These are phyloP conservation scores for Novumbra hubbsi DNA, from an alignment of 2,797 vertebrate species.

Conservation along the genomic window DNA sequence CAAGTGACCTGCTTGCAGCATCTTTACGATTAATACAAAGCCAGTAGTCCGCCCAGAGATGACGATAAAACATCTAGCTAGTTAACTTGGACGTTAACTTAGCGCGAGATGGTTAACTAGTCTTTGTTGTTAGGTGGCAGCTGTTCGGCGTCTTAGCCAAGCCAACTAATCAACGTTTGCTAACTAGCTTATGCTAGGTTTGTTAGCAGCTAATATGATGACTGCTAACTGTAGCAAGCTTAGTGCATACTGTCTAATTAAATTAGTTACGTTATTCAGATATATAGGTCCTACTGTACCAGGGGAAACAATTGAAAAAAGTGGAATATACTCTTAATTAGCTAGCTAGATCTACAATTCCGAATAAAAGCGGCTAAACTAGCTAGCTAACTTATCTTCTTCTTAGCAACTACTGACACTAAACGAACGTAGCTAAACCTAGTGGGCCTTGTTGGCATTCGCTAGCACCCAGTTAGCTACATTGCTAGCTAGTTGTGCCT, in stretches of 20 bases:
- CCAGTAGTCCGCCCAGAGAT: background rate
- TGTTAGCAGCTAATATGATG: no score
- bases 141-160: background rate
- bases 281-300: background rate
- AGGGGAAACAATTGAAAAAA: background rate
- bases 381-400: constrained; percentile 8
- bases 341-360: background rate
- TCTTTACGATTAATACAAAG: background rate
- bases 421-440: no score
- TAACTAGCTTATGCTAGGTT: background rate
- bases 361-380: background rate
- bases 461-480: background rate
- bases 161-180: background rate
- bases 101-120: background rate
- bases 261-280: background rate
- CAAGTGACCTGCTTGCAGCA: background rate
- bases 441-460: background rate
- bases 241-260: background rate
- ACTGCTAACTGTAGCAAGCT: background rate
- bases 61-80: background rate
- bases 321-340: background rate
- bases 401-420: background rate
- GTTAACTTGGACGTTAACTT: background rate
- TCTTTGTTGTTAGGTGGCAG: background rate
- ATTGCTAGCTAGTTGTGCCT: background rate